phyloP scores from a whole-genome alignment of 2,888 invertebrate genomes.

The Parnassius mnemosyne region DNA sequence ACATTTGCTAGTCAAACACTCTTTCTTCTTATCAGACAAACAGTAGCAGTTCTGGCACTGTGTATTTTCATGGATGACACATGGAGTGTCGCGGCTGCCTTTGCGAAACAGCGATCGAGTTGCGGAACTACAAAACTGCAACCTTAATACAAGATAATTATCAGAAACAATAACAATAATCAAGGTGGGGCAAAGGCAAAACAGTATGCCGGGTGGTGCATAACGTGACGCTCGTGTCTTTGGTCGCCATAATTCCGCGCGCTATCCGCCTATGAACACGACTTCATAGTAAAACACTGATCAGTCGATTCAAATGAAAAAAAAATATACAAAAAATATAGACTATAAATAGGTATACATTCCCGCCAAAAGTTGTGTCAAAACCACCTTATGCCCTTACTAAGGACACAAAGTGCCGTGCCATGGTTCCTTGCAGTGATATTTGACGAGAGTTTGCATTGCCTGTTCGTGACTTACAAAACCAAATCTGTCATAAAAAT shows the following conservation, averaged over 20 bases:
- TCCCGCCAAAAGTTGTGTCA: constrained; percentile 10
- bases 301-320: background rate
- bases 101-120: constrained; percentile 23
- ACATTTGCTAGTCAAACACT: too few species aligned
- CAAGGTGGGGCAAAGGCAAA: constrained; percentile 53
- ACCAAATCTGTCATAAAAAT: constrained; percentile 29
- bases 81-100: constrained; percentile 5
- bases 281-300: constrained; percentile 26
- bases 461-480: constrained; percentile 48
- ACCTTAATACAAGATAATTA: constrained; percentile 56
- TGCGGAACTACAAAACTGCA: constrained; percentile 45
- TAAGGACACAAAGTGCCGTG: constrained; percentile 58
- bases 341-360: background rate
- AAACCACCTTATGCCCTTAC: constrained; percentile 49
- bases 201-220: constrained; percentile 47
- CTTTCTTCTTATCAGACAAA: too few species aligned
- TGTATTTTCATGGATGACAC: constrained; percentile 13
- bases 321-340: background rate
- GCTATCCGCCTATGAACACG: constrained; percentile 49
- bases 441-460: constrained; percentile 54
- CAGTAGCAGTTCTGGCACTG: background rate
- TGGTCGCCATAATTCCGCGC: constrained; percentile 48
- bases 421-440: constrained; percentile 64
- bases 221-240: constrained; percentile 50
- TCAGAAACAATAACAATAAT: constrained; percentile 50